These are phyloP conservation scores for Caracal caracal DNA, from an alignment of 2,113 vertebrate species.

Conservation along the genomic window DNA sequence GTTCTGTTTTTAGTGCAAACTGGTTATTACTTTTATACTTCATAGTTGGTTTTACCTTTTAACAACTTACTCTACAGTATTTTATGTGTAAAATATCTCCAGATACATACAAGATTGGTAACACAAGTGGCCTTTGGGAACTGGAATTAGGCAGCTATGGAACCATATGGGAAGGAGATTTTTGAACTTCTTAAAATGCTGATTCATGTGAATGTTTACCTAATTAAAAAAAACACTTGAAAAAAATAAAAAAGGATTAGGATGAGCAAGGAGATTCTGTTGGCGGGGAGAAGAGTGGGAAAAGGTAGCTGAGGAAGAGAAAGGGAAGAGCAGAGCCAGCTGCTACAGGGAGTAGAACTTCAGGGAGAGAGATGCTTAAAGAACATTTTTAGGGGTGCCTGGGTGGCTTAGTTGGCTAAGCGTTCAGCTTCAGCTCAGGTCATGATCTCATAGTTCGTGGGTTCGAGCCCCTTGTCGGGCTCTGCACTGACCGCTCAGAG, in stretches of 20 bases:
- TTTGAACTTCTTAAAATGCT: not conserved
- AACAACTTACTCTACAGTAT: not conserved
- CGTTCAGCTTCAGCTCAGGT: too few species aligned
- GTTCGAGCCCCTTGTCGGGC: too few species aligned
- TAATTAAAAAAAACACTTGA: conserved; percentile 5
- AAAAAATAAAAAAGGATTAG: not conserved
- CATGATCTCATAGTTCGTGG: too few species aligned
- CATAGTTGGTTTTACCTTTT: not conserved
- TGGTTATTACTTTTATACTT: not conserved
- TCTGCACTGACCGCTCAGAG: too few species aligned
- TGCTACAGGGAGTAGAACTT: not conserved
- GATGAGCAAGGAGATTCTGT: not conserved
- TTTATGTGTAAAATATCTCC: not conserved
- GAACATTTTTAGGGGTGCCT: not conserved
- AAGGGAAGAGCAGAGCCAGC: not conserved
- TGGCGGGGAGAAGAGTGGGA: not conserved
- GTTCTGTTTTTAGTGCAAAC: not conserved
- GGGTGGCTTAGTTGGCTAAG: too few species aligned
- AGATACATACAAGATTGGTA: not conserved
- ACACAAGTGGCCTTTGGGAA: not conserved
- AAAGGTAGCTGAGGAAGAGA: not conserved
- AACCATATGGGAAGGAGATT: not conserved
- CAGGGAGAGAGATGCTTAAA: not conserved
- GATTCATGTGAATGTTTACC: not conserved
- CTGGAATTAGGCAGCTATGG: not conserved